Evolutionary conservation across 2,888 invertebrate species (phyloP), one percentile per base, ranked within the genome.

Genomic region (Oxystoma pomonae): DNA sequence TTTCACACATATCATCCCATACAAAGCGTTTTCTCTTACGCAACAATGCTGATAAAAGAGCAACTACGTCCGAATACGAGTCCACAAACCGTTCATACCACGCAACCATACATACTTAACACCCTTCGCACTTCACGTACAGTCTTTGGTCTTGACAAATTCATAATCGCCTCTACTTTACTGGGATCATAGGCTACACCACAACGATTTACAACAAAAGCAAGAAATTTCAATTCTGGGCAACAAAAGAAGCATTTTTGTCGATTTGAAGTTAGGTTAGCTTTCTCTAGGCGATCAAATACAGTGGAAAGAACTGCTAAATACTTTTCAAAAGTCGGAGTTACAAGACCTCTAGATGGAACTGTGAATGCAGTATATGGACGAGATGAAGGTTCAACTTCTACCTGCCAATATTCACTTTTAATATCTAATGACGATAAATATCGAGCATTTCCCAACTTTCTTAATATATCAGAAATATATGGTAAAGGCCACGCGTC

Each of bases 201-300:
- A n/a, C 50, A 50, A 50, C 12, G 50, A 12, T 12, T n/a, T n/a
- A n/a, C n/a, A n/a, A n/a, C n/a, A n/a, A n/a, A n/a, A n/a, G n/a
- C n/a, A n/a, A n/a, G 49, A 57, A 58, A 62, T 59, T 62, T 59
- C 12, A 64, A 53, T 58, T 71, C 66, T 1, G 63, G 53, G 5
- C 65, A 50, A n/a, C 69, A 70, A 61, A 73, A 76, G n/a, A n/a
- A n/a, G n/a, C n/a, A n/a, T n/a, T n/a, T 70, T 58, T 59, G 71
- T 71, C 61, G 74, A 75, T 5, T 73, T 70, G 12, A 12, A 18
- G 52, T 67, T n/a, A n/a, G n/a, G n/a, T 71, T 70, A 12, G 65
- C 59, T n/a, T 63, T n/a, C n/a, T n/a, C 2, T 5, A 75, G 60
- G 2, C 72, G 58, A 7, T 49, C 55, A 12, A 74, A 68, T 2